Evolutionary conservation across 2,888 invertebrate species (phyloP), one percentile per base, ranked within the genome.

Genomic region (Sycophila texana): DNA sequence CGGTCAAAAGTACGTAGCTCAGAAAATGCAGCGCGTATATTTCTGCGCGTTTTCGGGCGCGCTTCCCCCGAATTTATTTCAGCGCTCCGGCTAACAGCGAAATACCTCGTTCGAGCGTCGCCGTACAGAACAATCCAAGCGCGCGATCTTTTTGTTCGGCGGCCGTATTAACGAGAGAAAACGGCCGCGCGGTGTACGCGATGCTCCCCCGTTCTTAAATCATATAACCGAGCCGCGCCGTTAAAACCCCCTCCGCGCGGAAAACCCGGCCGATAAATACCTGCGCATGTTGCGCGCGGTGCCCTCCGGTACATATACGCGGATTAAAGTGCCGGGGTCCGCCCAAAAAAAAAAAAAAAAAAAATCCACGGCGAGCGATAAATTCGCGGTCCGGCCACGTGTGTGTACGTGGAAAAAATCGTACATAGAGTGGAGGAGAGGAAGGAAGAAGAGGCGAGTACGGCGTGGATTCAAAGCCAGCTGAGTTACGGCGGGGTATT

Each of bases 241-340:
- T 61, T 75, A 79, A 79, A 79, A 47, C 60, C 39, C 53, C 47
- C 16, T 47, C 22, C 55, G 13, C 51, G 10, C 5, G 12, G 53
- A 4, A 49, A 7, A 47, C 60, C 49, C 74, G 51, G 57, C 51
- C 79, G 79, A 79, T 79, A 79, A 79, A 79, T 79, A 75, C 72
- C 55, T 60, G 74, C 26, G 20, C 65, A 68, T 65, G 68, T 70
- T 65, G 68, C 74, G 14, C n/a, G 22, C 3, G 16, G 12, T n/a
- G n/a, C n/a, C 49, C 67, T 47, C 58, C 39, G 10, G 72, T 77
- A 67, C 70, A 73, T 77, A 67, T 65, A 73, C 49, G 70, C 5
- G 79, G 74, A 79, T 79, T 79, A 79, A 71, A 79, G 55, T 47
- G 20, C 30, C 16, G n/a, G 53, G 4, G 63, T 26, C 63, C 63